phyloP scores from a whole-genome alignment of 2,888 invertebrate genomes.

The Eupithecia abbreviata region DNA sequence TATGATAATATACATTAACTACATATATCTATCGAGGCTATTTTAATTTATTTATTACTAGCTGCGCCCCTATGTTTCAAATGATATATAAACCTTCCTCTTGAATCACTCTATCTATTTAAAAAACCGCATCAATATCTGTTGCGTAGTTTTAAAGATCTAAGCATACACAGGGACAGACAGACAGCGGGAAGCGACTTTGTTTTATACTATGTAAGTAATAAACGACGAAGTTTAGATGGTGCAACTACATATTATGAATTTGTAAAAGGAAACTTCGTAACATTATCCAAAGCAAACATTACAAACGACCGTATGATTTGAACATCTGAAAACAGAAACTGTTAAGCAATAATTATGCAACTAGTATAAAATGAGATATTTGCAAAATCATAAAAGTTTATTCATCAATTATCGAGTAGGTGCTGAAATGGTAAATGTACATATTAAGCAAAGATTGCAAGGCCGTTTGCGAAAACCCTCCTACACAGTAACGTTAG shows the following conservation, averaged over 20 bases:
- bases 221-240: background rate
- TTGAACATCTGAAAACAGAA: background rate
- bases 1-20: no score
- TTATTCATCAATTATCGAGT: conserved; percentile 36
- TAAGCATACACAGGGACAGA: no score
- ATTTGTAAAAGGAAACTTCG: background rate
- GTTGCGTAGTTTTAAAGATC: no score
- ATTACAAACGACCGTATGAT: background rate
- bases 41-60: no score
- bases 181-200: no score
- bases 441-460: conserved; percentile 31
- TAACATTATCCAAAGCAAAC: background rate
- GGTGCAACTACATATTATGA: background rate
- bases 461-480: conserved; percentile 33
- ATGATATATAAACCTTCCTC: no score
- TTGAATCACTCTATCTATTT: no score
- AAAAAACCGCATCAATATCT: no score
- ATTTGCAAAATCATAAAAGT: conserved; percentile 22
- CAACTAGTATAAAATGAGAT: conserved; percentile 5
- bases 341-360: conserved; percentile 6
- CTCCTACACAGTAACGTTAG: conserved; percentile 28
- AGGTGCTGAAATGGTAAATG: conserved; percentile 28
- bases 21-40: no score
- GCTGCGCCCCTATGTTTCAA: no score
- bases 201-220: no score